A percentile compares a stretch with the other conserved stretches of the same genome.
Evolutionary conservation across 2,113 vertebrate genomes (phyloP).

Genomic region (Coracopsis vasa): DNA sequence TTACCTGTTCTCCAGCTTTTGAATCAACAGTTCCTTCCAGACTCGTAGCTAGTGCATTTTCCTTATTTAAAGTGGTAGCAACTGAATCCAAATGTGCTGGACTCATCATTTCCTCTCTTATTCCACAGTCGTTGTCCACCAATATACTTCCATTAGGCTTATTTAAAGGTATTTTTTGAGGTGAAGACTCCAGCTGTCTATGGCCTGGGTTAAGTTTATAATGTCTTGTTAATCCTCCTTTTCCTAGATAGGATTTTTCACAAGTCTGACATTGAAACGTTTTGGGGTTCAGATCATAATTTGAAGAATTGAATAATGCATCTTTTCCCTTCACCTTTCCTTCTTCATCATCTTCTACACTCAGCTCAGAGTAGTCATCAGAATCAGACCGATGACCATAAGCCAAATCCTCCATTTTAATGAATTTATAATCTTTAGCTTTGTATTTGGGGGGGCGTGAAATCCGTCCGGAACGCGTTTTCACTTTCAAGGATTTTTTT

Average conservation of each 20-base stretch:
- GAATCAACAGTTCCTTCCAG: background rate
- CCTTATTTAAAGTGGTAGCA: background rate
- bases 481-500: conserved; percentile 85
- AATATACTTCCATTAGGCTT: background rate
- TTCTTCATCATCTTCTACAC: conserved; percentile 87
- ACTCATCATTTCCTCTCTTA: background rate
- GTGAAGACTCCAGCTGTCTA: conserved; percentile 64
- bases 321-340: conserved; percentile 61
- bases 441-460: conserved; percentile 95
- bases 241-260: conserved; percentile 93
- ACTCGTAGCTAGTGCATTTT: background rate
- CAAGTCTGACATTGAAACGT: conserved; percentile 87
- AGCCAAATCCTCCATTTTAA: conserved; percentile 91
- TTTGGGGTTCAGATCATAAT: conserved; percentile 81
- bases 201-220: conserved; percentile 90
- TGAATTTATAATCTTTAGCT: conserved; percentile 96
- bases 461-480: conserved; percentile 91
- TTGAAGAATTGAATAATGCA: conserved; percentile 27
- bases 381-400: conserved; percentile 91
- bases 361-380: conserved; percentile 95
- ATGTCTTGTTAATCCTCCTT: conserved; percentile 91
- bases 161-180: conserved; percentile 22
- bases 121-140: background rate
- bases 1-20: conserved; percentile 66
- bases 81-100: background rate